Evolutionary conservation across 2,797 vertebrate genomes (phyloP).

Genomic region (Phrynocephalus vlangalii): DNA sequence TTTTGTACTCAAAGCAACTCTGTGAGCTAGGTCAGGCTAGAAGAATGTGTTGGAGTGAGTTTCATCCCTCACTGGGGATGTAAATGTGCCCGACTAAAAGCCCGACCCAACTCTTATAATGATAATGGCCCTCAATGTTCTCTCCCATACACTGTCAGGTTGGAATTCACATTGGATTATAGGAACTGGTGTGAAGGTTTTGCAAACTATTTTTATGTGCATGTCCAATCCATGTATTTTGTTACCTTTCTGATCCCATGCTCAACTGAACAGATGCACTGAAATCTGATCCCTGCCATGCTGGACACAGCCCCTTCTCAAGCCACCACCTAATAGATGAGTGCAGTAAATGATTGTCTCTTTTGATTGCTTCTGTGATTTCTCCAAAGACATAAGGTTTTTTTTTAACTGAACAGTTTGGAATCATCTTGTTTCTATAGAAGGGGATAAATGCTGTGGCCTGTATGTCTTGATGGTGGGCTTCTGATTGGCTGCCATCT

Average conservation of each 20-base stretch:
- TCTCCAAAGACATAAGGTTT: slow-evolving; percentile 45
- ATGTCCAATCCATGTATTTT: not conserved
- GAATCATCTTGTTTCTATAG: slow-evolving; percentile 12
- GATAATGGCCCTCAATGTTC: too few relatives aligned
- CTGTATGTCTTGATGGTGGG: not conserved
- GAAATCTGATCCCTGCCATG: not conserved
- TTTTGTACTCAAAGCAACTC: too few relatives aligned
- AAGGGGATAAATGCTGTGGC: too few relatives aligned
- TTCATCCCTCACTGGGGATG: too few relatives aligned
- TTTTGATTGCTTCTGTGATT: slow-evolving; percentile 39
- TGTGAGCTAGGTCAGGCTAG: too few relatives aligned
- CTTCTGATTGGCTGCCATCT: not conserved
- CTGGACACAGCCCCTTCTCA: not conserved
- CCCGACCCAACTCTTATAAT: too few relatives aligned
- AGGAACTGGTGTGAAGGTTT: not conserved
- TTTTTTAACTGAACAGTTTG: slow-evolving; percentile 59
- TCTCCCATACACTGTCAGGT: not conserved
- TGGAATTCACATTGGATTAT: not conserved
- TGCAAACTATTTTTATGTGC: not conserved
- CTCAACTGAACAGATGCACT: too few relatives aligned
- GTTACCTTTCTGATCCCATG: not conserved
- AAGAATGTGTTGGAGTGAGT: too few relatives aligned
- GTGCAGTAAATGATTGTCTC: not conserved
- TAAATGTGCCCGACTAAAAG: too few relatives aligned
- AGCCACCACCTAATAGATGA: not conserved